phyloP scores from a whole-genome alignment of 2,888 invertebrate species.

The Tanytarsus gracilentus region DNA sequence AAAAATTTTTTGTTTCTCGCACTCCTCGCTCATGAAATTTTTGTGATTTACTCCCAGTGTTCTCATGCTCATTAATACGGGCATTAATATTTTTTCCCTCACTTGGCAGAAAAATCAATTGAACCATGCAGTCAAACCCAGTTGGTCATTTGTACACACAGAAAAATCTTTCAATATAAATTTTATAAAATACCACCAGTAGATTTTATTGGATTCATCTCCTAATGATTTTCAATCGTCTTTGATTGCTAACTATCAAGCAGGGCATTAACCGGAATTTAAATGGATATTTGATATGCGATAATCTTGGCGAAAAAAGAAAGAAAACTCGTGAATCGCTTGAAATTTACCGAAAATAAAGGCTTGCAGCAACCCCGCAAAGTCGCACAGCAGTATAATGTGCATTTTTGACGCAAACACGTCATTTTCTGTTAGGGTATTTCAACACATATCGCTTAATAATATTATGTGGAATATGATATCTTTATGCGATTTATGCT shows the following conservation, averaged over 20 bases:
- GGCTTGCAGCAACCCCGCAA: not conserved
- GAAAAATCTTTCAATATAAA: not conserved
- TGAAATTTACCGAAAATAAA: not conserved
- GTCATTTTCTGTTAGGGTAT: constrained; percentile 5
- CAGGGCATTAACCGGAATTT: not conserved
- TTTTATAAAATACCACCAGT: constrained; percentile 3
- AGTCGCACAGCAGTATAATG: constrained; percentile 8
- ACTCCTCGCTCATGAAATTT: not conserved
- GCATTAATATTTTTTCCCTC: constrained; percentile 6
- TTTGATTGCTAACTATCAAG: not conserved
- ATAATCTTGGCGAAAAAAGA: too few relatives aligned
- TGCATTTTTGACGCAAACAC: constrained; percentile 24
- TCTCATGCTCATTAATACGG: constrained; percentile 7
- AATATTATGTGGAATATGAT: constrained; percentile 1
- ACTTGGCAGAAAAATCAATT: not conserved
- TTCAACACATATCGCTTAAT: constrained; percentile 10
- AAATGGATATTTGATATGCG: not conserved
- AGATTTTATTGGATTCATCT: not conserved
- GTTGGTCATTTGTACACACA: constrained; percentile 2
- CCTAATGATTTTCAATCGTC: not conserved
- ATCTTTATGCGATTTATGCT: constrained; percentile 1
- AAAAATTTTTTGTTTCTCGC: not conserved
- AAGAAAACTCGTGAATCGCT: not conserved
- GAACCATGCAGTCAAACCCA: not conserved
- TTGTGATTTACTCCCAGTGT: not conserved